phyloP scores from a whole-genome alignment of 2,888 invertebrate genomes.

The Ametastegia equiseti region DNA sequence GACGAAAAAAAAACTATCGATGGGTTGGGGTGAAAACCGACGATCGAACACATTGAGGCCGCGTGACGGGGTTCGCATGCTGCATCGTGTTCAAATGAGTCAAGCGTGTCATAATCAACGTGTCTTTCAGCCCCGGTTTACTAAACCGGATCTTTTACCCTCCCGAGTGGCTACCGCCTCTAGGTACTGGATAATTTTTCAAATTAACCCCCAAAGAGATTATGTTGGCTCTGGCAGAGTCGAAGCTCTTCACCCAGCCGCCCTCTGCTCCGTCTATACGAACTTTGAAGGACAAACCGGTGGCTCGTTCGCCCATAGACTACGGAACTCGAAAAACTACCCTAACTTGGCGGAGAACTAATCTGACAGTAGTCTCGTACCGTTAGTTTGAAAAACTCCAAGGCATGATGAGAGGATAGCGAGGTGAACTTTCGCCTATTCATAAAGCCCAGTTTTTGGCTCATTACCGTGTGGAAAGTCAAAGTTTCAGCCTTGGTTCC shows the following conservation, averaged over 20 bases:
- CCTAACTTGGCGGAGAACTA: constrained; percentile 71
- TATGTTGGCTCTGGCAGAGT: constrained; percentile 68
- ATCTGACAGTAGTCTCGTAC: constrained; percentile 62
- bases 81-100: constrained; percentile 12
- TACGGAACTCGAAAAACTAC: constrained; percentile 64
- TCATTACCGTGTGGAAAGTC: not conserved
- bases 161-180: too few relatives aligned
- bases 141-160: not conserved
- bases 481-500: not conserved
- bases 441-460: not conserved
- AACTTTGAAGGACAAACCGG: too few relatives aligned
- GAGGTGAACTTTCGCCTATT: constrained; percentile 8
- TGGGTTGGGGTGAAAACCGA: constrained; percentile 67
- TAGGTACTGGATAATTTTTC: constrained; percentile 60
- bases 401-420: not conserved
- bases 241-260: constrained; percentile 47
- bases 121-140: constrained; percentile 3
- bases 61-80: constrained; percentile 19
- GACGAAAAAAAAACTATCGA: constrained; percentile 8
- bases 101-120: constrained; percentile 5
- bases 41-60: constrained; percentile 57
- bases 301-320: too few relatives aligned
- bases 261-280: too few relatives aligned
- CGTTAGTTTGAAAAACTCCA: not conserved
- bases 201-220: constrained; percentile 69